A percentile compares a stretch with the other conserved stretches of the same genome.
Conservation (phyloP, 2,888 invertebrate species). For the Drosophila testacea region DNA sequence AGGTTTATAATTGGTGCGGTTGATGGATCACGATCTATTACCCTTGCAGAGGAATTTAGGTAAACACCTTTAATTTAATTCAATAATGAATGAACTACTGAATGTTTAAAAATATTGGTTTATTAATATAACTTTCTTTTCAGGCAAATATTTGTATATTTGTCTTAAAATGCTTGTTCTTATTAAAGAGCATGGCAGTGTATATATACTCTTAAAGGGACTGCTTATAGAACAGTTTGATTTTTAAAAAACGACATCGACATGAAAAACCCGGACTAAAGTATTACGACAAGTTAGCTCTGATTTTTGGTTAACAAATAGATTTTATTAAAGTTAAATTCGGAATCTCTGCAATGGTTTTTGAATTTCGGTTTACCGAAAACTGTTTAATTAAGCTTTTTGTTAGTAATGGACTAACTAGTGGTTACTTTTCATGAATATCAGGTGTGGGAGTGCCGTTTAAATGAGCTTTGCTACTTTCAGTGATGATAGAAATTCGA, state of each 20-base stretch:
- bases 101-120: too few relatives aligned
- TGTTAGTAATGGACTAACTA: conserved; percentile 10
- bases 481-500: conserved; percentile 55
- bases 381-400: background rate
- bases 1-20: conserved; percentile 22
- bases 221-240: too few relatives aligned
- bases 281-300: too few relatives aligned
- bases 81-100: too few relatives aligned
- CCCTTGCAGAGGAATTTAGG: conserved; percentile 8
- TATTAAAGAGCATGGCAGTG: too few relatives aligned
- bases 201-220: too few relatives aligned
- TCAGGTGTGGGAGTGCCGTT: conserved; percentile 42
- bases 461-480: conserved; percentile 57
- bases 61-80: too few relatives aligned
- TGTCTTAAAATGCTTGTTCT: too few relatives aligned
- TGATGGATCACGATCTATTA: conserved; percentile 8
- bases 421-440: conserved; percentile 12
- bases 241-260: too few relatives aligned
- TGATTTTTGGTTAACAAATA: background rate
- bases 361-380: conserved; percentile 19
- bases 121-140: too few relatives aligned
- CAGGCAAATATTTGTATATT: too few relatives aligned
- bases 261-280: too few relatives aligned
- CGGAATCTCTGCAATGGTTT: conserved; percentile 28
- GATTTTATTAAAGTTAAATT: background rate